phyloP scores from a whole-genome alignment of 2,113 vertebrate species.

The Phainopepla nitens region DNA sequence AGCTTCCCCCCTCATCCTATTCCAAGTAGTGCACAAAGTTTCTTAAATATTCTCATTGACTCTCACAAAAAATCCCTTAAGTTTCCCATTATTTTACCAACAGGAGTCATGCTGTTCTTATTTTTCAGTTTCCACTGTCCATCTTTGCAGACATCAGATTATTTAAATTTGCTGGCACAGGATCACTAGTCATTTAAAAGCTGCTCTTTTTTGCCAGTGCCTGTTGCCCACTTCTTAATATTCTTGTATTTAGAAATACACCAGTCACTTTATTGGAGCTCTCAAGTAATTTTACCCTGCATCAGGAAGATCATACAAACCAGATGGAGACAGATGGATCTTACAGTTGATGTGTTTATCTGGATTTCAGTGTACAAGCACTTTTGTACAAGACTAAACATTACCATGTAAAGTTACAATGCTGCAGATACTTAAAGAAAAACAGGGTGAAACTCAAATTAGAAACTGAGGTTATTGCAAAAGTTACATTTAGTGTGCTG shows the following conservation, averaged over 20 bases:
- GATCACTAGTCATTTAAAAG: not conserved
- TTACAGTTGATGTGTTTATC: not conserved
- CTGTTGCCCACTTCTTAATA: not conserved
- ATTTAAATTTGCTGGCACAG: not conserved
- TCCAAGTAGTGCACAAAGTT: not conserved
- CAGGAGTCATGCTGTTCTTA: not conserved
- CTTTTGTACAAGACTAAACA: not conserved
- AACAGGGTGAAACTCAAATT: not conserved
- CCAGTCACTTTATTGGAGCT: not conserved
- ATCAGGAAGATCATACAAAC: not conserved
- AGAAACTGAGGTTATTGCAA: not conserved
- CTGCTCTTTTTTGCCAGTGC: not conserved
- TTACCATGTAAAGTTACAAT: not conserved
- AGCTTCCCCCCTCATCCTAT: not conserved
- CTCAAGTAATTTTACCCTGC: not conserved
- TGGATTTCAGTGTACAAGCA: not conserved
- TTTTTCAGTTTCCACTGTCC: not conserved
- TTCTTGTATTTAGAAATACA: not conserved
- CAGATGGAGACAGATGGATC: not conserved
- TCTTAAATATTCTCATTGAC: not conserved
- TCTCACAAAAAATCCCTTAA: not conserved
- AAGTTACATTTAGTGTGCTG: not conserved
- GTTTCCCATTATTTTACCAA: not conserved
- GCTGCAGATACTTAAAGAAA: not conserved
- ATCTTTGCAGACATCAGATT: not conserved